Conservation (phyloP, 2,113 vertebrate species). For the Aplodontia rufa region DNA sequence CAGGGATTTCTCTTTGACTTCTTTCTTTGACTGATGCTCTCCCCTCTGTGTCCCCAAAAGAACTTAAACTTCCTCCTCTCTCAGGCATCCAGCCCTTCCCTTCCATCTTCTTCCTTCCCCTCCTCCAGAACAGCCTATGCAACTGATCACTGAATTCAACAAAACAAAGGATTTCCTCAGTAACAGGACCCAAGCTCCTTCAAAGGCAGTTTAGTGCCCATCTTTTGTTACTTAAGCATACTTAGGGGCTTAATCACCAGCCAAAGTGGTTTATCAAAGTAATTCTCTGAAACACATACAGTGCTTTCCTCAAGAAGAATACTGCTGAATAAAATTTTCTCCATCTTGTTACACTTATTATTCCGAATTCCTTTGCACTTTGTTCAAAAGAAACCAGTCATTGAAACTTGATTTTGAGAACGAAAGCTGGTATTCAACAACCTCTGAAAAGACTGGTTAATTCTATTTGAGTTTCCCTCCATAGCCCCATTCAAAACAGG, state of each 20-base stretch:
- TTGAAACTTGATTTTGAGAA: slow-evolving; percentile 77
- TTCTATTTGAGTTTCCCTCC: slow-evolving; percentile 81
- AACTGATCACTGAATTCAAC: slow-evolving; percentile 38
- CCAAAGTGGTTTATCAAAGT: slow-evolving; percentile 76
- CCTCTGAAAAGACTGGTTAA: slow-evolving; percentile 76
- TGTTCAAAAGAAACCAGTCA: slow-evolving; percentile 74
- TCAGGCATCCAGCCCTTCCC: not conserved
- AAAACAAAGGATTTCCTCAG: slow-evolving; percentile 56
- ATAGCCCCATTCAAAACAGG: slow-evolving; percentile 77
- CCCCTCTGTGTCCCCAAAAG: not conserved
- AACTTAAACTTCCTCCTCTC: slow-evolving; percentile 23
- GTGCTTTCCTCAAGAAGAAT: slow-evolving; percentile 62
- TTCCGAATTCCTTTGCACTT: slow-evolving; percentile 74
- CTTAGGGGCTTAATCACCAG: slow-evolving; percentile 68
- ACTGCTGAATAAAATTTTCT: slow-evolving; percentile 76
- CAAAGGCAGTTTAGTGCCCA: slow-evolving; percentile 45
- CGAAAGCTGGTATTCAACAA: slow-evolving; percentile 71
- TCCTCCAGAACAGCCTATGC: not conserved
- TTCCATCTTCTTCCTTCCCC: not conserved
- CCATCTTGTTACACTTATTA: slow-evolving; percentile 79
- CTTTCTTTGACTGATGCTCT: not conserved
- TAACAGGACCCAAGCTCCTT: not conserved
- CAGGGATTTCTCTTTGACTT: not conserved
- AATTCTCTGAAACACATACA: slow-evolving; percentile 66
- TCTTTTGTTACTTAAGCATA: slow-evolving; percentile 67